These are phyloP conservation scores for Sandelia bainsii DNA, from an alignment of 2,797 vertebrate genomes.

Conservation along the genomic window DNA sequence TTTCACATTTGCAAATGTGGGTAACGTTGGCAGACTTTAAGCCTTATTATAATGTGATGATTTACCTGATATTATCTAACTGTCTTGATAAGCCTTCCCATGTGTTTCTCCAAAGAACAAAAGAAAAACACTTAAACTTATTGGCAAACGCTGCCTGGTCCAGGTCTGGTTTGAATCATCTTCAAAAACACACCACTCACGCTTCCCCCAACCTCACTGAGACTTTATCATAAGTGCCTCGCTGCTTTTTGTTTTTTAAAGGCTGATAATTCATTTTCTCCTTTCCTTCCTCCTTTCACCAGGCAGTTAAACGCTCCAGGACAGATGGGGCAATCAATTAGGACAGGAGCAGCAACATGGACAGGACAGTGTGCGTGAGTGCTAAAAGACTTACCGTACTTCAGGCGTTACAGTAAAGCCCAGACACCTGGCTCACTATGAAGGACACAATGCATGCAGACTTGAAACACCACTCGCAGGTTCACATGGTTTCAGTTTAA, in stretches of 20 bases:
- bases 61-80: constrained; percentile 14
- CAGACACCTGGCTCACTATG: constrained; percentile 29
- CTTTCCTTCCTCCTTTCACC: constrained; percentile 39
- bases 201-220: not conserved
- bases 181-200: constrained; percentile 24
- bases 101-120: constrained; percentile 18
- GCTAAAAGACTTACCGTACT: not conserved
- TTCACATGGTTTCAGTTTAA: constrained; percentile 19
- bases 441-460: not conserved
- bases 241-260: constrained; percentile 45
- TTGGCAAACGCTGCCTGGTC: constrained; percentile 4
- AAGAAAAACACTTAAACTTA: not conserved
- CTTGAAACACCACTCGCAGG: constrained; percentile 26
- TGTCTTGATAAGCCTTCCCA: constrained; percentile 18
- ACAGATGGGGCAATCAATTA: constrained; percentile 11
- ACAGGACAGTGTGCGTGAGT: not conserved
- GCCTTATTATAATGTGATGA: not conserved
- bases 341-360: constrained; percentile 4
- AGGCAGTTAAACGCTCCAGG: constrained; percentile 20
- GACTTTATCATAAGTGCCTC: constrained; percentile 31
- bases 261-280: constrained; percentile 39
- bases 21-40: not conserved
- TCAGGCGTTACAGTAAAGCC: constrained; percentile 3
- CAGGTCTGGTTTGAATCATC: constrained; percentile 59
- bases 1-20: not conserved